Percentiles rank a stretch among this genome's conserved stretches.
phyloP scores from a whole-genome alignment of 1,140 invertebrate species.

The Solenopsis invicta region DNA sequence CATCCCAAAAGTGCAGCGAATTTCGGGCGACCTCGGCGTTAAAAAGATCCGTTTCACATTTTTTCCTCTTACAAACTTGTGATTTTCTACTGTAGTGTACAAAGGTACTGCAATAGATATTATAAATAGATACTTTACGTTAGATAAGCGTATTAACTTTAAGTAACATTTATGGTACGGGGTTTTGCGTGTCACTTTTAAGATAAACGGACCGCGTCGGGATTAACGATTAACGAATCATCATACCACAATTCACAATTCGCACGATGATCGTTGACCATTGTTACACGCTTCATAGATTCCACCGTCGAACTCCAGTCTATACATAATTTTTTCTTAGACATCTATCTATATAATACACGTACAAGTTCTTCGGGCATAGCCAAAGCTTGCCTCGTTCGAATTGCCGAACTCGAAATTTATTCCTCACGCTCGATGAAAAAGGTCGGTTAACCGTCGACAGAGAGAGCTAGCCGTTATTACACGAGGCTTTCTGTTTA shows the following conservation, averaged over 20 bases:
- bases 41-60: neutral
- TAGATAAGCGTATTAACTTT: conserved; percentile 28
- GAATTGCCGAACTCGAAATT: conserved; percentile 13
- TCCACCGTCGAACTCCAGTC: conserved; percentile 60
- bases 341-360: conserved; percentile 73
- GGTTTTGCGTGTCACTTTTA: neutral
- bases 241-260: neutral
- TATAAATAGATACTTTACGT: conserved; percentile 30
- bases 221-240: too few relatives aligned
- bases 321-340: conserved; percentile 63
- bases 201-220: conserved; percentile 4
- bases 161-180: neutral
- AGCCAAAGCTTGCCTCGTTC: conserved; percentile 12
- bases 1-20: conserved; percentile 11
- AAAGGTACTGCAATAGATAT: neutral
- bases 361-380: conserved; percentile 51
- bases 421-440: neutral
- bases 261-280: neutral
- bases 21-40: neutral
- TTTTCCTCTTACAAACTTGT: conserved; percentile 8
- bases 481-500: neutral
- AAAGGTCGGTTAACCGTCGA: conserved; percentile 19
- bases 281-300: conserved; percentile 37
- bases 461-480: conserved; percentile 1
- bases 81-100: conserved; percentile 1